Percentiles rank a stretch among this genome's conserved stretches.
Evolutionary conservation across 1,140 invertebrate species (phyloP).

Genomic region (Sminthurides bifidus): DNA sequence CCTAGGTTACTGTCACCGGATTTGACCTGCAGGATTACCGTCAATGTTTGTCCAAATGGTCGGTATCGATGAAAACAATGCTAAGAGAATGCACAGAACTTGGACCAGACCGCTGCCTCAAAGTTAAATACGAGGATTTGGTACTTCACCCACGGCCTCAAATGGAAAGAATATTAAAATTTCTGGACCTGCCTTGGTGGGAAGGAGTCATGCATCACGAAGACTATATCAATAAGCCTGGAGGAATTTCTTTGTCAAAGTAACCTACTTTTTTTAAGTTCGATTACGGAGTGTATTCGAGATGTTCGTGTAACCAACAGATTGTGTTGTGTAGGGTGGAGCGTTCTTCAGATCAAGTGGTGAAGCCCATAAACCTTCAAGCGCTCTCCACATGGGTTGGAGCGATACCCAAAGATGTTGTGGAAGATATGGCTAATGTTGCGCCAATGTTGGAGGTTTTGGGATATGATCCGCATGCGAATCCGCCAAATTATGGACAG

Average conservation of each 20-base stretch:
- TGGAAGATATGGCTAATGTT: slow-evolving; percentile 75
- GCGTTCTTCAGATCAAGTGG: slow-evolving; percentile 94
- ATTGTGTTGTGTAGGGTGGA: slow-evolving; percentile 60
- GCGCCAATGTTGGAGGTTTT: slow-evolving; percentile 79
- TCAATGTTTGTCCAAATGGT: slow-evolving; percentile 92
- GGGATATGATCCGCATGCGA: slow-evolving; percentile 86
- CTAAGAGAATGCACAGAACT: slow-evolving; percentile 83
- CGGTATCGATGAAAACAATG: slow-evolving; percentile 87
- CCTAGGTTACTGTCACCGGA: slow-evolving; percentile 88
- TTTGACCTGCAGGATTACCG: slow-evolving; percentile 88
- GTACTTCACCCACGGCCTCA: slow-evolving; percentile 82
- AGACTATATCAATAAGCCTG: slow-evolving; percentile 88
- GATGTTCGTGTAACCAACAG: neutral
- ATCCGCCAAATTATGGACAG: slow-evolving; percentile 83
- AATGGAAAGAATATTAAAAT: slow-evolving; percentile 79
- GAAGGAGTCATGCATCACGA: slow-evolving; percentile 89
- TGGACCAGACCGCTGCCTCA: slow-evolving; percentile 69
- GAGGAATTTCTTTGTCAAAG: slow-evolving; percentile 85
- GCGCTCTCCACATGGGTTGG: slow-evolving; percentile 95
- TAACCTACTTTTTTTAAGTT: slow-evolving; percentile 42
- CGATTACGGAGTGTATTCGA: neutral
- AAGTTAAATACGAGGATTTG: slow-evolving; percentile 91
- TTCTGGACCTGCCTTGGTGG: slow-evolving; percentile 89
- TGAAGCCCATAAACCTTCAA: slow-evolving; percentile 94
- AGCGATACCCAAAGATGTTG: slow-evolving; percentile 77